Percentiles rank a stretch among this genome's conserved stretches.
These are phyloP conservation scores for Oreochromis niloticus DNA, from an alignment of 2,113 vertebrate species.

Conservation along the genomic window DNA sequence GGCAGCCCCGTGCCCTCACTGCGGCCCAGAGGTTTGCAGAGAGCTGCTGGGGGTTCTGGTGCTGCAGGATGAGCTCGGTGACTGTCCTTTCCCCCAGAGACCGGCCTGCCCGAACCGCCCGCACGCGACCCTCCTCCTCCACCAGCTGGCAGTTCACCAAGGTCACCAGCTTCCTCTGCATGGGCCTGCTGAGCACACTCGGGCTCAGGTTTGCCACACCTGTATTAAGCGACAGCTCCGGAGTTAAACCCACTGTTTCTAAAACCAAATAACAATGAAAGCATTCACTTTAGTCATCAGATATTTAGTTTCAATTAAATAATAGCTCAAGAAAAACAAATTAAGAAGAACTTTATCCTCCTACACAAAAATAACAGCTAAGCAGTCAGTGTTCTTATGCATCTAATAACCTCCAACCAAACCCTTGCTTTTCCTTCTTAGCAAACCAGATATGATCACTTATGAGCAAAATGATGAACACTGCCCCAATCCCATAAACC, in stretches of 20 bases:
- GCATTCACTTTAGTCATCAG: not conserved
- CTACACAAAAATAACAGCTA: not conserved
- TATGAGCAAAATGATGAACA: not conserved
- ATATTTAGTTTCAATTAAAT: not conserved
- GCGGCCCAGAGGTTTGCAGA: constrained; percentile 98
- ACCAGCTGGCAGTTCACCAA: constrained; percentile 95
- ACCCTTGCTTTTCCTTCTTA: not conserved
- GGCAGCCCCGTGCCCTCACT: constrained; percentile 92
- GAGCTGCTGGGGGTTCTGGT: constrained; percentile 97
- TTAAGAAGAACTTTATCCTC: not conserved
- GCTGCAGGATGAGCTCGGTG: constrained; percentile 96
- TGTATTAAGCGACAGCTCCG: constrained; percentile 26
- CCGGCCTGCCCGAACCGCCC: constrained; percentile 86
- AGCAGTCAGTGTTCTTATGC: not conserved
- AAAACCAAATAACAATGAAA: not conserved
- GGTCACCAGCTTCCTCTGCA: constrained; percentile 96
- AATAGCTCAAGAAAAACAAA: not conserved
- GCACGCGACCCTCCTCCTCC: constrained; percentile 90
- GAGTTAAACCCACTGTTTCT: not conserved
- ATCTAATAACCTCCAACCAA: not conserved
- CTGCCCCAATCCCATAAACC: not conserved
- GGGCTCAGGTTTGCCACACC: constrained; percentile 84
- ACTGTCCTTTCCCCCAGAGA: constrained; percentile 94
- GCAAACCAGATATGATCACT: not conserved
- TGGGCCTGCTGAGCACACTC: constrained; percentile 89